These are phyloP conservation scores for Emys orbicularis DNA, from an alignment of 2,797 vertebrate species.

Conservation along the genomic window DNA sequence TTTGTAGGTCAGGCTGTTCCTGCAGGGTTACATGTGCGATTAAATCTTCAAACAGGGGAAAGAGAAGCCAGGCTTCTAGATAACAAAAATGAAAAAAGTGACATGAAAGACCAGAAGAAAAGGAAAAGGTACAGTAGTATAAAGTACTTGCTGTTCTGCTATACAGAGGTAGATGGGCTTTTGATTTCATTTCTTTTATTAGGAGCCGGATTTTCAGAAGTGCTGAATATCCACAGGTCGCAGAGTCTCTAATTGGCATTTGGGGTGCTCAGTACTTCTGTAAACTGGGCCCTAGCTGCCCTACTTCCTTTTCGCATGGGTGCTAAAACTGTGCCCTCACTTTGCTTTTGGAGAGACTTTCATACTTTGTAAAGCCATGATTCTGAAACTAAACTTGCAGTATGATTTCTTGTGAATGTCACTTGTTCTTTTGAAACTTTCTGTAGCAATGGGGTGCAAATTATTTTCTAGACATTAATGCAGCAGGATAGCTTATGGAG, in stretches of 20 bases:
- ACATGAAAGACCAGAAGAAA: constrained; percentile 63
- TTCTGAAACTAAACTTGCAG: accelerated
- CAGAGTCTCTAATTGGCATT: neutral
- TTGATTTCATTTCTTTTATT: accelerated
- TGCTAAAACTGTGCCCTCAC: accelerated
- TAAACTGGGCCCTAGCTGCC: neutral
- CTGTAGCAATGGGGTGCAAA: neutral
- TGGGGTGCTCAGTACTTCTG: neutral
- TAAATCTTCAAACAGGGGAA: constrained; percentile 94
- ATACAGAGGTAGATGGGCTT: neutral
- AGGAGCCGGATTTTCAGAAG: neutral
- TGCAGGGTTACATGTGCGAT: constrained; percentile 89
- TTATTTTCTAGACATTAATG: neutral
- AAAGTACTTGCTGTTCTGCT: neutral
- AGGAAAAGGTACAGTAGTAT: constrained; percentile 76
- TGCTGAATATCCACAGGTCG: neutral
- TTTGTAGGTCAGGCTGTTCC: constrained; percentile 90
- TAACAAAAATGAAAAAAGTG: constrained; percentile 65
- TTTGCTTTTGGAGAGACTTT: neutral
- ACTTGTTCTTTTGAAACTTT: neutral
- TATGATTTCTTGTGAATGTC: neutral
- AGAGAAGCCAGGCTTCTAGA: constrained; percentile 87
- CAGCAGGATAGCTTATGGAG: neutral
- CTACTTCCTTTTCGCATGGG: accelerated
- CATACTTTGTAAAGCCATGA: accelerated